phyloP scores from a whole-genome alignment of 2,113 vertebrate species.

The Oriolus oriolus region DNA sequence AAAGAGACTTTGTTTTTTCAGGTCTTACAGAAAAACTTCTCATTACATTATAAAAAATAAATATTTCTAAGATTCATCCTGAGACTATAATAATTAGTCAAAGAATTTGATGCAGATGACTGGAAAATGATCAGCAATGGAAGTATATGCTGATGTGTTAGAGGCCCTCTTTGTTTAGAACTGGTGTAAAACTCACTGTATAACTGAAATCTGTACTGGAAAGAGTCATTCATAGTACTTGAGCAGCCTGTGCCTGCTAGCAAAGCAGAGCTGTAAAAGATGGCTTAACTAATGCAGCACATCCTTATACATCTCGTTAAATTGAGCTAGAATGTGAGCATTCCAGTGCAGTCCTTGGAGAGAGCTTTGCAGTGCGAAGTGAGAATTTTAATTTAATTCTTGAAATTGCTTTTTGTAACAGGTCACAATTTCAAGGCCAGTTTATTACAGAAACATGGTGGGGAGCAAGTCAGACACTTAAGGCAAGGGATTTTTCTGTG shows the following conservation, averaged over 20 bases:
- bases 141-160: background rate
- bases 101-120: background rate
- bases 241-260: background rate
- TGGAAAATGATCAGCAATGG: background rate
- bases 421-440: background rate
- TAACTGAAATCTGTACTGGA: background rate
- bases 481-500: background rate
- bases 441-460: background rate
- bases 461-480: background rate
- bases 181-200: background rate
- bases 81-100: background rate
- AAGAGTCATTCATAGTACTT: background rate
- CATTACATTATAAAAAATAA: background rate
- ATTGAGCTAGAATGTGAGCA: background rate
- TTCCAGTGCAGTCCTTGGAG: background rate
- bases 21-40: background rate
- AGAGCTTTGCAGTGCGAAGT: background rate
- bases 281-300: background rate
- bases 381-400: background rate
- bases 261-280: background rate
- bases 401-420: background rate
- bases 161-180: background rate
- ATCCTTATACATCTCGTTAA: background rate
- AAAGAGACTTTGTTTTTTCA: background rate
- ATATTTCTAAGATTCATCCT: background rate